Evolutionary conservation across 2,797 vertebrate species (phyloP).

Genomic region (Hyperoplus immaculatus): DNA sequence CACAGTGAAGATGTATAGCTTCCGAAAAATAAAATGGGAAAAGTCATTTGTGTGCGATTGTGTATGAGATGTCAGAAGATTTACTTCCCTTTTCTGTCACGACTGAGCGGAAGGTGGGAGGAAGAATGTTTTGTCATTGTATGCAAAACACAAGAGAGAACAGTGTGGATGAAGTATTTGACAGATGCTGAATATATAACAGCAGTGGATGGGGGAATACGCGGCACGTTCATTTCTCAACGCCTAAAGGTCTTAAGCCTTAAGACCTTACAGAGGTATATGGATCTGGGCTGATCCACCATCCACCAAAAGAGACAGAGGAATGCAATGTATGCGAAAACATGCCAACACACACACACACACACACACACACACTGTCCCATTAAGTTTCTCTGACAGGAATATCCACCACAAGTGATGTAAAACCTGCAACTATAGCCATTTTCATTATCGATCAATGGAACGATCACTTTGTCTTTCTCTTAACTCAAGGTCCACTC

Average conservation of each 20-base stretch:
- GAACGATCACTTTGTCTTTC: background rate
- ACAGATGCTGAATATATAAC: conserved; percentile 47
- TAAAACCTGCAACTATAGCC: background rate
- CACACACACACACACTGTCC: background rate
- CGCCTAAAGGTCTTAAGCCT: conserved; percentile 28
- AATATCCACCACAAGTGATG: background rate
- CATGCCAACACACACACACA: background rate
- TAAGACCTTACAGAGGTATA: conserved; percentile 15
- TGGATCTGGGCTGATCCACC: conserved; percentile 45
- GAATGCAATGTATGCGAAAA: conserved; percentile 36
- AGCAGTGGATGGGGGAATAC: conserved; percentile 34
- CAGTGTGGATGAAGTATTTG: conserved; percentile 20
- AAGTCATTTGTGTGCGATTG: conserved; percentile 48
- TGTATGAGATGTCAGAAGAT: conserved; percentile 42
- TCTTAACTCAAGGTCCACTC: background rate
- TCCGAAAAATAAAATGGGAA: conserved; percentile 47
- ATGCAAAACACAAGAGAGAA: conserved; percentile 38
- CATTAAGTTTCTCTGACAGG: background rate
- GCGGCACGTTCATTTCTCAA: conserved; percentile 41
- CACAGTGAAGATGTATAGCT: conserved; percentile 16
- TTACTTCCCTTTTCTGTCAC: conserved; percentile 23
- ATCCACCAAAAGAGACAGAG: conserved; percentile 4
- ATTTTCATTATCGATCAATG: conserved; percentile 6
- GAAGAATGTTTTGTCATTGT: conserved; percentile 58
- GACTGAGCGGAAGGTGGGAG: conserved; percentile 45